These are phyloP conservation scores for Tupiocoris notatus DNA, from an alignment of 2,888 invertebrate species.

Conservation along the genomic window DNA sequence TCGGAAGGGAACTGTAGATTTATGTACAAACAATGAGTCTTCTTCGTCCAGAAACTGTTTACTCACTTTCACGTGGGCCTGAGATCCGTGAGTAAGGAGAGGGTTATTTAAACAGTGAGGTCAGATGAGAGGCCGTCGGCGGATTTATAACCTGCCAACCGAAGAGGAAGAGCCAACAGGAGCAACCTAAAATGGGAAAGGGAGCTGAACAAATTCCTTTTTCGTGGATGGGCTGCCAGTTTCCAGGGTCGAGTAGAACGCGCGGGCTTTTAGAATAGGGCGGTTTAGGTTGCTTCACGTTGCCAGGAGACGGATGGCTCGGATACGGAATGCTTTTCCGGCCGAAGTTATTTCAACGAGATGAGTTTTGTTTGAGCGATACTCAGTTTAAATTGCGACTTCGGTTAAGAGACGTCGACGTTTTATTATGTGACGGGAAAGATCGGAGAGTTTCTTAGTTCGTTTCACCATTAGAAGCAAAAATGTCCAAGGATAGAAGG, in stretches of 20 bases:
- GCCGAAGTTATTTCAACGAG: conserved; percentile 33
- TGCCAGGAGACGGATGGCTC: background rate
- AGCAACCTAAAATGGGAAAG: conserved; percentile 24
- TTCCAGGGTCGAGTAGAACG: background rate
- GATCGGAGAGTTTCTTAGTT: no score
- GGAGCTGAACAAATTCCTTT: conserved; percentile 40
- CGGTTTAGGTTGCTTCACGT: background rate
- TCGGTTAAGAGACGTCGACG: no score
- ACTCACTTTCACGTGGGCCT: conserved; percentile 35
- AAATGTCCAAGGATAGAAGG: no score
- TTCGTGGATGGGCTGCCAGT: background rate
- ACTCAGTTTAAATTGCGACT: background rate
- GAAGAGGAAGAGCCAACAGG: conserved; percentile 37
- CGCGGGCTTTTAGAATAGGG: background rate
- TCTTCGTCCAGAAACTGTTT: conserved; percentile 33
- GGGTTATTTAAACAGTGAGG: conserved; percentile 41
- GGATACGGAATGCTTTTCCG: background rate
- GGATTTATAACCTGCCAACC: conserved; percentile 40
- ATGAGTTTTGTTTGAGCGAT: conserved; percentile 36
- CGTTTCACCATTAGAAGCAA: no score
- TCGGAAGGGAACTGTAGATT: conserved; percentile 1
- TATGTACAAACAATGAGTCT: conserved; percentile 40
- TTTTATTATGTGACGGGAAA: no score
- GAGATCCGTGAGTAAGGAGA: no score
- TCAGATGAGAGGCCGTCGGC: conserved; percentile 27